Evolutionary conservation across 92 coral and sea anemone genomes (phyloP).

Genomic region (Zoanthus sansibaricus): DNA sequence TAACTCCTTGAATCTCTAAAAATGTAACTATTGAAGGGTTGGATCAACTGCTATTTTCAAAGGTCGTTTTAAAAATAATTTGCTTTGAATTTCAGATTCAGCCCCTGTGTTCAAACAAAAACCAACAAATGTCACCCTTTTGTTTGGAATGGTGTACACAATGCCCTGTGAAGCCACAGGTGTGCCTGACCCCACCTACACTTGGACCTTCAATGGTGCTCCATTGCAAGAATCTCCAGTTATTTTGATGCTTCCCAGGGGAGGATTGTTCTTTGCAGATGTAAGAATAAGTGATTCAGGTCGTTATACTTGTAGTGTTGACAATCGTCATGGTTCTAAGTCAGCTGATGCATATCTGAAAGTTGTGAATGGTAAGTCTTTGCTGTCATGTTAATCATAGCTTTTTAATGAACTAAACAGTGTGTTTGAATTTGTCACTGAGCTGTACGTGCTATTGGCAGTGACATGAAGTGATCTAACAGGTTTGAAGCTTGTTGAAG

Average conservation of each 20-base stretch:
- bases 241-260: background rate
- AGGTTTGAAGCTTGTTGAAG: too few species aligned
- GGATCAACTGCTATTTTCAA: too few species aligned
- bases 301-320: conserved; percentile 74
- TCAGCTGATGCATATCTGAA: conserved; percentile 61
- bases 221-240: conserved; percentile 31
- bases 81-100: conserved; percentile 31
- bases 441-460: too few species aligned
- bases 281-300: conserved; percentile 57
- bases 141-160: conserved; percentile 50
- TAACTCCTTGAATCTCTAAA: too few species aligned
- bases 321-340: conserved; percentile 54
- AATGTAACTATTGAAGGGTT: too few species aligned
- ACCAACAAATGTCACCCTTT: conserved; percentile 73
- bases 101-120: conserved; percentile 60
- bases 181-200: conserved; percentile 69
- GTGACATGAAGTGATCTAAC: too few species aligned
- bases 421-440: background rate
- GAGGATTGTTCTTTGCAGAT: conserved; percentile 52
- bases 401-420: background rate
- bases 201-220: conserved; percentile 65
- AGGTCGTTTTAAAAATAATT: too few species aligned
- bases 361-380: conserved; percentile 74
- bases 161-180: conserved; percentile 80
- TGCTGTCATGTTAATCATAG: too few species aligned